Conservation (phyloP, 2,797 vertebrate species). For the Paramormyrops hopkinsi region DNA sequence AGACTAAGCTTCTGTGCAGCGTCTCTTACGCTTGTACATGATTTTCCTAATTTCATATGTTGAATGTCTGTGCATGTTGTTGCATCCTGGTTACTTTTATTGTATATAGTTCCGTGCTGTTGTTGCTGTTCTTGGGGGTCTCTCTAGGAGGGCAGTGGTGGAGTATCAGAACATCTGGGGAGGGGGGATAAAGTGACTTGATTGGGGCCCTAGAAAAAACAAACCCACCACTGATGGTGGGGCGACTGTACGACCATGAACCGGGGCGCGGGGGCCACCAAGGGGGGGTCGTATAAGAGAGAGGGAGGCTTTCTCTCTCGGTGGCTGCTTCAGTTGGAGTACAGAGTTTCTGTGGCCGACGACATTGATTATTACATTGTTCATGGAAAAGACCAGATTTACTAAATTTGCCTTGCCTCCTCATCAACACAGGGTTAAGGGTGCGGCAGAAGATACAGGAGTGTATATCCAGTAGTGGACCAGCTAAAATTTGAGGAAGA, state of each 20-base stretch:
- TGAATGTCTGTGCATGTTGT: not conserved
- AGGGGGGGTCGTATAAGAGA: not conserved
- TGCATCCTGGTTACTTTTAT: not conserved
- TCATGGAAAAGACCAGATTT: not conserved
- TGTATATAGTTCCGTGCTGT: not conserved
- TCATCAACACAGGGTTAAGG: constrained; percentile 26
- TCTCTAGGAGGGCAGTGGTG: not conserved
- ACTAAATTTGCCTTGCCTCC: not conserved
- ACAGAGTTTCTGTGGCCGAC: not conserved
- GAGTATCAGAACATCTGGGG: not conserved
- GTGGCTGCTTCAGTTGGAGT: not conserved
- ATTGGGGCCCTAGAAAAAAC: not conserved
- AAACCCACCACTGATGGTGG: not conserved
- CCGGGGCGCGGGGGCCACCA: not conserved
- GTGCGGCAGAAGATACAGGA: constrained; percentile 37
- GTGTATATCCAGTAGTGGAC: constrained; percentile 41
- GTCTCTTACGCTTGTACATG: not conserved
- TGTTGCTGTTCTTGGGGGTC: not conserved
- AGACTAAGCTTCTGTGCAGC: not conserved
- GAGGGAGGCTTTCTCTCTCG: not conserved
- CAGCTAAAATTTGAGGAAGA: constrained; percentile 46
- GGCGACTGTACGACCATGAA: not conserved
- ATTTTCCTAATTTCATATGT: not conserved
- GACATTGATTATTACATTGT: not conserved
- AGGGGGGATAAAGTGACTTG: not conserved